Base-by-base conservation (phyloP, 2,888 invertebrate species). In the Ectemnius cavifrons region DNA sequence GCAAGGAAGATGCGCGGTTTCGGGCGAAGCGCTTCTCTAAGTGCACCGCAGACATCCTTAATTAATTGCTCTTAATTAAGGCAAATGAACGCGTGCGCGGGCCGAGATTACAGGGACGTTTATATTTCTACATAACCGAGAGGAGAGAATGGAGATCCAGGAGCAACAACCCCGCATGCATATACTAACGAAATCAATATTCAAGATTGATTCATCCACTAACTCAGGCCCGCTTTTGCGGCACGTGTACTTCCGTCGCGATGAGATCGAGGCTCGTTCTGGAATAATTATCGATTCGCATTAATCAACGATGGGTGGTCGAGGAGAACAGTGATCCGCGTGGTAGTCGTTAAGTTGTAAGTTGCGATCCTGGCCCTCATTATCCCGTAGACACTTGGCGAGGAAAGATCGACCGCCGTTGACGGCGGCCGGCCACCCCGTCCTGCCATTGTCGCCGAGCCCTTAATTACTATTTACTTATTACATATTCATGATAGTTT, bases 401-500 rank as follows among this genome's bases (percentile, higher is more conserved):
- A 45, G 47, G 60, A 18, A 37, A 27, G 16, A 69, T 64, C n/a
- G 58, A 60, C 20, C 73, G 73, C 65, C 78, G 57, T 78, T 78
- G 76, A 76, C 67, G 64, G 71, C 67, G 63, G 47, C 61, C 68
- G 58, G 23, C 8, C 47, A 56, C 64, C 71, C 62, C 61, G 72
- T 74, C 77, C 37, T 72, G 67, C n/a, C 61, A 63, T 74, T 65
- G 63, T 52, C 67, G 65, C 56, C 69, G 63, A 70, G 60, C 57
- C 28, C 46, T 68, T 67, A 66, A 66, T 49, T 46, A 56, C 27
- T 28, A 70, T 49, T 61, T 62, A 60, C 46, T 52, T 66, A 63
- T 63, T 65, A 63, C 14, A 46, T 78, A 61, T 80, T 71, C 62
- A 70, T 61, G 73, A 69, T 82, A 80, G 80, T 79, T 81, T 81